Conservation (phyloP, 2,797 vertebrate species). For the Poecile montanus region DNA sequence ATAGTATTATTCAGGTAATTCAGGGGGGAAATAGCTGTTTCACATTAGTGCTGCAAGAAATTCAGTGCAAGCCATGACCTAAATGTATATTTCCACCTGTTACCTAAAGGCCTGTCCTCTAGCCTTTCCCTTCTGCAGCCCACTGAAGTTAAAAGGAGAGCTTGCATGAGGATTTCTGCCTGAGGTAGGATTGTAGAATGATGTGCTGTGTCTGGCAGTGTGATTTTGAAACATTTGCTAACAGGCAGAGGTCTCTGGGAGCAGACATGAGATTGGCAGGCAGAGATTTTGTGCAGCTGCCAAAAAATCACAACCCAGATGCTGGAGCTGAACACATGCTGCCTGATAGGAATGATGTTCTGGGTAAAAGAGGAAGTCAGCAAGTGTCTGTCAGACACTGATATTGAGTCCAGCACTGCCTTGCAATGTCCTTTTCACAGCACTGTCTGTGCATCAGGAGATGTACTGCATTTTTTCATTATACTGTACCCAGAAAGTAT, state of each 20-base stretch:
- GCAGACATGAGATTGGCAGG: conserved; percentile 60
- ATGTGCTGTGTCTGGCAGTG: conserved; percentile 21
- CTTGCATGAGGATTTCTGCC: not conserved
- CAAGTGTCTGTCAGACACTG: conserved; percentile 10
- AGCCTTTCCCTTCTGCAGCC: not conserved
- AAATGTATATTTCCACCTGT: not conserved
- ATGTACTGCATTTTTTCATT: not conserved
- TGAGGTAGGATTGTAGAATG: not conserved
- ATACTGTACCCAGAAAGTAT: not conserved
- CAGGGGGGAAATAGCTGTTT: not conserved
- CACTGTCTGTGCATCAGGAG: not conserved
- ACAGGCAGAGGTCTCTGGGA: conserved; percentile 58
- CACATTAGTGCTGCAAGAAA: conserved; percentile 10
- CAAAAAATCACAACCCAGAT: conserved; percentile 57
- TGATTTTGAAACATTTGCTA: conserved; percentile 47
- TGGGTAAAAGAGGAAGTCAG: conserved; percentile 7
- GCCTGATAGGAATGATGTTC: conserved; percentile 33
- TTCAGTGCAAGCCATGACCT: not conserved
- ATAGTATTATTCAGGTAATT: not conserved
- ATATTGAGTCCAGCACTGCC: not conserved
- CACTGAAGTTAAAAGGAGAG: conserved; percentile 2
- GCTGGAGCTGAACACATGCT: conserved; percentile 44
- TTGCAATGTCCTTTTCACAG: not conserved
- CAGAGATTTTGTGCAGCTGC: conserved; percentile 57
- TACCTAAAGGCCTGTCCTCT: not conserved